phyloP scores from a whole-genome alignment of 2,888 invertebrate species.

The Aleiodes leptofemur region DNA sequence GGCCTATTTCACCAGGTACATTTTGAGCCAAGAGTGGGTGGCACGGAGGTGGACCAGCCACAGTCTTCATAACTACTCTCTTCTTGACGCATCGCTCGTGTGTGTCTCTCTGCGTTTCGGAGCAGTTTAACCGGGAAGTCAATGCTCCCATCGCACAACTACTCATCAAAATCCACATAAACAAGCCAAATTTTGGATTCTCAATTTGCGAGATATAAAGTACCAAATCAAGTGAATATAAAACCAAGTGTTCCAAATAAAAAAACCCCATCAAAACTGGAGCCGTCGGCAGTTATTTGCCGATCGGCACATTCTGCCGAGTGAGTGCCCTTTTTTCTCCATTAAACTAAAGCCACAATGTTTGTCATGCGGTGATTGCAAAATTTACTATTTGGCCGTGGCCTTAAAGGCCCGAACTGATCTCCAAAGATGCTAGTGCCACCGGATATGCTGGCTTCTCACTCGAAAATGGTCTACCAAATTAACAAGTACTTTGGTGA shows the following conservation, averaged over 20 bases:
- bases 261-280: not conserved
- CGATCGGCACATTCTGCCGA: slow-evolving; percentile 4
- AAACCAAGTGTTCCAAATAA: not conserved
- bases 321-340: not conserved
- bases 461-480: slow-evolving; percentile 96
- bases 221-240: not conserved
- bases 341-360: not conserved
- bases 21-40: slow-evolving; percentile 53
- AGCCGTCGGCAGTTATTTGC: slow-evolving; percentile 18
- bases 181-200: not conserved
- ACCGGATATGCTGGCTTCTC: slow-evolving; percentile 95
- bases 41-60: slow-evolving; percentile 65
- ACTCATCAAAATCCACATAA: too few relatives aligned
- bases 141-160: slow-evolving; percentile 2
- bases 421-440: slow-evolving; percentile 87
- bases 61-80: slow-evolving; percentile 69
- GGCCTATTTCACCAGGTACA: slow-evolving; percentile 41
- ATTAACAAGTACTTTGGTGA: slow-evolving; percentile 96
- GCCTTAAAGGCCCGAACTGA: slow-evolving; percentile 16
- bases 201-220: not conserved
- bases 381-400: slow-evolving; percentile 30
- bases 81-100: slow-evolving; percentile 58
- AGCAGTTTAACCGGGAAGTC: slow-evolving; percentile 33
- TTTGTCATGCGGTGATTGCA: slow-evolving; percentile 54
- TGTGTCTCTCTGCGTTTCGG: slow-evolving; percentile 56